phyloP scores from a whole-genome alignment of 2,888 invertebrate genomes.

The Alentia gelatinosa region DNA sequence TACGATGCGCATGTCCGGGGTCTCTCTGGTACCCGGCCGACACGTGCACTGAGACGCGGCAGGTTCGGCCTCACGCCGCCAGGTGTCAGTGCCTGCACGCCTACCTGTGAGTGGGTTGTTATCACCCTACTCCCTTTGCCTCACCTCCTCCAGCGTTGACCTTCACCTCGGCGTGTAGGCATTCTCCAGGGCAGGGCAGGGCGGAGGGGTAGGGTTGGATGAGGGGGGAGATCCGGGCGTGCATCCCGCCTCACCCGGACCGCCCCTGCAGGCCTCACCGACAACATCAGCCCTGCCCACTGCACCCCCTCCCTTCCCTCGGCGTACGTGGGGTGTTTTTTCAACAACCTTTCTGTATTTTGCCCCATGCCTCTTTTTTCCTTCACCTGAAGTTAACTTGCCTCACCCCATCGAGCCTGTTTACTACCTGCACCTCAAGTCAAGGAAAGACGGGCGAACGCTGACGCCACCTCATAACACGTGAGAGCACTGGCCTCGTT shows the following conservation, averaged over 20 bases:
- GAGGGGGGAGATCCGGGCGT: no score
- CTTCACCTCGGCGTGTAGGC: not conserved
- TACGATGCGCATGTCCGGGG: no score
- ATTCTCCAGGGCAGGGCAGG: no score
- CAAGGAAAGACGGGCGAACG: no score
- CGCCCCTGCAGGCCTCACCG: no score
- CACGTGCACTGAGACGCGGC: not conserved
- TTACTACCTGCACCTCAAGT: conserved; percentile 1
- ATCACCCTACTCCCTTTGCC: not conserved
- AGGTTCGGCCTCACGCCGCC: not conserved
- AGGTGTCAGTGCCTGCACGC: not conserved
- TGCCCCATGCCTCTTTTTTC: not conserved
- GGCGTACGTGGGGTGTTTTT: not conserved
- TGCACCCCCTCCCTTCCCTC: not conserved
- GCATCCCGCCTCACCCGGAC: no score
- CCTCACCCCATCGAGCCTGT: not conserved
- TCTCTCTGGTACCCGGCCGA: no score
- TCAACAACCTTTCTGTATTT: not conserved
- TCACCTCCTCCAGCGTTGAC: not conserved
- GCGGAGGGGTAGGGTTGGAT: no score
- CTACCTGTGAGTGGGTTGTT: not conserved
- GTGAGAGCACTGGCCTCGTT: no score
- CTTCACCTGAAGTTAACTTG: not conserved
- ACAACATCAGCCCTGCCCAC: not conserved
- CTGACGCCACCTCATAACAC: no score